These are phyloP conservation scores for Leptinotarsa tumamoca DNA, from an alignment of 2,888 invertebrate genomes.

Conservation along the genomic window DNA sequence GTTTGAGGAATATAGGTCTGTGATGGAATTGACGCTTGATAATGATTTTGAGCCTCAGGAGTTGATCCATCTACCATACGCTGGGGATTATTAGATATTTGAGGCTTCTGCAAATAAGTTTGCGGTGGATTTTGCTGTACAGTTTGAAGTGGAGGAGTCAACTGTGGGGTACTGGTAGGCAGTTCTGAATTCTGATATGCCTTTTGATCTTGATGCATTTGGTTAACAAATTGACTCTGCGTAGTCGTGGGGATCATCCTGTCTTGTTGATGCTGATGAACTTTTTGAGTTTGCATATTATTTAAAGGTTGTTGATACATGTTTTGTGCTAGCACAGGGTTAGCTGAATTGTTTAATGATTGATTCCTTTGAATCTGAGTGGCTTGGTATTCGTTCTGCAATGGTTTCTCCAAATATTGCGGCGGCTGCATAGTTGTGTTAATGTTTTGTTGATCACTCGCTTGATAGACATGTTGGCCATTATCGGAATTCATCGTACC, in stretches of 20 bases:
- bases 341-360: neutral
- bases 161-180: neutral
- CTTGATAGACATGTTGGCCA: neutral
- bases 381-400: neutral
- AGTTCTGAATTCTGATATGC: neutral
- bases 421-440: neutral
- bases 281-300: neutral
- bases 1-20: neutral
- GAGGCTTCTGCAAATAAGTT: neutral
- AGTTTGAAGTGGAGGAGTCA: neutral
- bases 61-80: neutral
- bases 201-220: neutral
- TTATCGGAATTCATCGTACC: neutral
- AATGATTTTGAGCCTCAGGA: neutral
- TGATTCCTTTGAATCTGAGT: constrained; percentile 24
- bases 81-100: neutral
- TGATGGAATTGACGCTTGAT: neutral
- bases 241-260: neutral
- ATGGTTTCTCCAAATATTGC: neutral
- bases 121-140: neutral
- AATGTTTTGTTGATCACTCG: neutral
- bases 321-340: neutral
- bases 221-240: constrained; percentile 14
- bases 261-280: neutral
- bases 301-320: neutral